These are phyloP conservation scores for Theocolax elegans DNA, from an alignment of 1,140 invertebrate genomes.

Conservation along the genomic window DNA sequence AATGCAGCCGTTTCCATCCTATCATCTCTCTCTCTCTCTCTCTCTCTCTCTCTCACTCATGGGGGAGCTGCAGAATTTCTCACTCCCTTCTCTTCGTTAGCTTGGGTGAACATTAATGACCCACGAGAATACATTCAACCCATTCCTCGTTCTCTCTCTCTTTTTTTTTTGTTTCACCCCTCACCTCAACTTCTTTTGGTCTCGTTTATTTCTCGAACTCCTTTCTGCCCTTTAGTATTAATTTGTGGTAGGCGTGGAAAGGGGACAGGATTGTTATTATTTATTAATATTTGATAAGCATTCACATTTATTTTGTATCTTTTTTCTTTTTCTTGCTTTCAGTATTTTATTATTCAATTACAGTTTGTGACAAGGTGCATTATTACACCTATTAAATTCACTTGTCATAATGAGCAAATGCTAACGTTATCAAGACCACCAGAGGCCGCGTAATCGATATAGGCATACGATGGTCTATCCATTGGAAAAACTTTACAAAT, in stretches of 20 bases:
- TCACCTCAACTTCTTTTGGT: neutral
- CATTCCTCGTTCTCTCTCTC: slow-evolving; percentile 28
- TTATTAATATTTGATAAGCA: neutral
- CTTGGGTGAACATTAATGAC: slow-evolving; percentile 54
- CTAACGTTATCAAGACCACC: too few relatives aligned
- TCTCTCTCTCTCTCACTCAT: slow-evolving; percentile 11
- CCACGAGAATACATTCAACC: slow-evolving; percentile 50
- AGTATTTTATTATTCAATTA: too few relatives aligned
- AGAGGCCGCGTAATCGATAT: too few relatives aligned
- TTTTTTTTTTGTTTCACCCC: neutral
- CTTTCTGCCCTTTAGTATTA: slow-evolving; percentile 19
- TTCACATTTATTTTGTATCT: neutral
- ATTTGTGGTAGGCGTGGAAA: slow-evolving; percentile 14
- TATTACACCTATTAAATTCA: too few relatives aligned
- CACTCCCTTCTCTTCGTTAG: slow-evolving; percentile 49
- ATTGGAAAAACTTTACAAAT: too few relatives aligned
- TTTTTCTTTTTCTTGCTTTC: neutral
- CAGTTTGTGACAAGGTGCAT: too few relatives aligned
- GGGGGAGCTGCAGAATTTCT: neutral
- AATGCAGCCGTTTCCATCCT: slow-evolving; percentile 36
- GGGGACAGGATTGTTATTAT: too few relatives aligned
- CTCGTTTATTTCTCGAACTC: slow-evolving; percentile 13
- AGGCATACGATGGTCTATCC: too few relatives aligned
- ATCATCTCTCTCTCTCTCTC: slow-evolving; percentile 28
- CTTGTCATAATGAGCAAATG: too few relatives aligned